Evolutionary conservation across 2,888 invertebrate species (phyloP).

Genomic region (Hololepta plana): DNA sequence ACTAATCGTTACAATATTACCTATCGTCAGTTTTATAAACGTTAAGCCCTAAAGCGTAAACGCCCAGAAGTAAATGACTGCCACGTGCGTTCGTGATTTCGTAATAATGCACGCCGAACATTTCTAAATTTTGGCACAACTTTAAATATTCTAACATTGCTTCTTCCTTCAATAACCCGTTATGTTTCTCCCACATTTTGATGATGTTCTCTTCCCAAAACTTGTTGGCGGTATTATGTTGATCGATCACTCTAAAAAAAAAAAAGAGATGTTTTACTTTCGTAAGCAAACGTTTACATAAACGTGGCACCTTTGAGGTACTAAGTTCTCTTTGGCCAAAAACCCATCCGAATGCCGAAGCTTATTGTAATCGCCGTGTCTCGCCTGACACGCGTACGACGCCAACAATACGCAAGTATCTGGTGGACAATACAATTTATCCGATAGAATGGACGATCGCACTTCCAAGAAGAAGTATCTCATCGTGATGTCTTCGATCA

Average conservation of each 20-base stretch:
- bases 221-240: conserved; percentile 90
- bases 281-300: too few relatives aligned
- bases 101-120: conserved; percentile 98
- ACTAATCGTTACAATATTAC: conserved; percentile 29
- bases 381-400: conserved; percentile 93
- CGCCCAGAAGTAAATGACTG: conserved; percentile 90
- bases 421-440: conserved; percentile 97
- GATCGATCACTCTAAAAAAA: conserved; percentile 65
- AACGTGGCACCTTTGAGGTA: conserved; percentile 58
- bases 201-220: conserved; percentile 96
- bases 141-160: conserved; percentile 99
- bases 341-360: too few relatives aligned
- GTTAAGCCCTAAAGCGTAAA: conserved; percentile 92
- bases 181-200: conserved; percentile 95
- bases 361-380: conserved; percentile 89
- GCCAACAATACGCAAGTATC: conserved; percentile 94
- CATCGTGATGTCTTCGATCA: conserved; percentile 97
- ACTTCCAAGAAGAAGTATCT: conserved; percentile 84
- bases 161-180: conserved; percentile 79
- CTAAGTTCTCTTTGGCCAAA: conserved; percentile 60
- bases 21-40: conserved; percentile 96
- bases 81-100: conserved; percentile 98
- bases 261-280: too few relatives aligned
- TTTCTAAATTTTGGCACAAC: conserved; percentile 90
- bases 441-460: conserved; percentile 87